Percentiles rank a stretch among this genome's conserved stretches.
Evolutionary conservation across 2,113 vertebrate genomes (phyloP).

Genomic region (Centrocercus urophasianus): DNA sequence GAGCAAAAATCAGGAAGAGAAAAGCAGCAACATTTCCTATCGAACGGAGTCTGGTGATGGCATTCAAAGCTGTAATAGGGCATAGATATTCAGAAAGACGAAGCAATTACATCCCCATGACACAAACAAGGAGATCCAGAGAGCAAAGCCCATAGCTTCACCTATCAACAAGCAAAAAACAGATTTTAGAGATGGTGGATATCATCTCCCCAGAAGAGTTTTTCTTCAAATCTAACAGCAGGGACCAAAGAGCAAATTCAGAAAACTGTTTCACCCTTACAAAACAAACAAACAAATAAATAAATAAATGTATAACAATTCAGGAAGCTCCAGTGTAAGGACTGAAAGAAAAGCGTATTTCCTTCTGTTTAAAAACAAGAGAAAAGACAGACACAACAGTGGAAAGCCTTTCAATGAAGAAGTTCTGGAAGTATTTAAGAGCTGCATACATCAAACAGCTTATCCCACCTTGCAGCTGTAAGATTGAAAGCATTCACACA

Average conservation of each 20-base stretch:
- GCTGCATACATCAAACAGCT: not conserved
- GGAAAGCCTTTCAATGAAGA: not conserved
- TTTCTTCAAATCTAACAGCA: not conserved
- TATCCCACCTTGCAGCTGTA: not conserved
- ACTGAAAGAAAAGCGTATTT: not conserved
- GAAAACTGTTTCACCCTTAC: not conserved
- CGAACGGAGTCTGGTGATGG: not conserved
- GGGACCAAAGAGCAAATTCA: not conserved
- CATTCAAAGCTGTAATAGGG: rapidly evolving
- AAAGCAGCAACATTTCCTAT: not conserved
- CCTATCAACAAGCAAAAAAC: not conserved
- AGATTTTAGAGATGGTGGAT: not conserved
- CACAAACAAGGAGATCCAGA: not conserved
- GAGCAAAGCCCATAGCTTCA: not conserved
- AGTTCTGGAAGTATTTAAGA: not conserved
- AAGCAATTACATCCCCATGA: not conserved
- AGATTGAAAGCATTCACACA: not conserved
- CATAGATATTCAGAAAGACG: not conserved
- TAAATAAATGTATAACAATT: not conserved
- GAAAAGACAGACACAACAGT: not conserved
- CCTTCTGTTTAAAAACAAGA: not conserved
- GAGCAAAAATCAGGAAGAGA: not conserved
- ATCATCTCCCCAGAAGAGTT: not conserved
- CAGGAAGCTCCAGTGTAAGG: not conserved
- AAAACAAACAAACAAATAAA: not conserved